These are phyloP conservation scores for Sipunculus nudus DNA, from an alignment of 2,888 invertebrate species.

Conservation along the genomic window DNA sequence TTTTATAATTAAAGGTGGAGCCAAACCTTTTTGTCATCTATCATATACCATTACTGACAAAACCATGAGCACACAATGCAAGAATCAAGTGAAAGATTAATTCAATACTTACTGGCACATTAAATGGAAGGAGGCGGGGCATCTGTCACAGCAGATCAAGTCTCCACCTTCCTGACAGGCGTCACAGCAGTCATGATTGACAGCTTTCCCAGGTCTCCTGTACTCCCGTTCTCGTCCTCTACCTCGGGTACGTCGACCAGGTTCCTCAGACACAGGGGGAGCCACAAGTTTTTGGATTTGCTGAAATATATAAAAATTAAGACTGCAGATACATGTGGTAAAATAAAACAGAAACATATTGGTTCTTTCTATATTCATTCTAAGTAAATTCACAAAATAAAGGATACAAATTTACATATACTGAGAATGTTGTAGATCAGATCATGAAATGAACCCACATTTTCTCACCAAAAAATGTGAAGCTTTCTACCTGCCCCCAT, in stretches of 20 bases:
- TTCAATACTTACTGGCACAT: conserved; percentile 86
- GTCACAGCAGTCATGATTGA: conserved; percentile 91
- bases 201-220: conserved; percentile 62
- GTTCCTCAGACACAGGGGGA: conserved; percentile 82
- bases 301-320: conserved; percentile 68
- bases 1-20: no score
- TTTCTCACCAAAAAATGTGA: no score
- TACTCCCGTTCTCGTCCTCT: conserved; percentile 69
- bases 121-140: conserved; percentile 94
- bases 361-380: no score
- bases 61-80: neutral
- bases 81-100: neutral
- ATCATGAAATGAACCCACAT: no score
- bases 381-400: no score
- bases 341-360: no score
- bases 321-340: neutral
- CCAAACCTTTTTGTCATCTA: no score
- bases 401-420: no score
- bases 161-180: conserved; percentile 95
- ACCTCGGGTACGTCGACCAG: conserved; percentile 71
- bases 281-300: conserved; percentile 89
- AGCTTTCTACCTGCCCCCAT: no score
- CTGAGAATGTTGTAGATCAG: no score
- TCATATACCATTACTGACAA: neutral
- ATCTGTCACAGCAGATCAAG: conserved; percentile 93